These are phyloP conservation scores for Limonius californicus DNA, from an alignment of 1,140 invertebrate species.

Conservation along the genomic window DNA sequence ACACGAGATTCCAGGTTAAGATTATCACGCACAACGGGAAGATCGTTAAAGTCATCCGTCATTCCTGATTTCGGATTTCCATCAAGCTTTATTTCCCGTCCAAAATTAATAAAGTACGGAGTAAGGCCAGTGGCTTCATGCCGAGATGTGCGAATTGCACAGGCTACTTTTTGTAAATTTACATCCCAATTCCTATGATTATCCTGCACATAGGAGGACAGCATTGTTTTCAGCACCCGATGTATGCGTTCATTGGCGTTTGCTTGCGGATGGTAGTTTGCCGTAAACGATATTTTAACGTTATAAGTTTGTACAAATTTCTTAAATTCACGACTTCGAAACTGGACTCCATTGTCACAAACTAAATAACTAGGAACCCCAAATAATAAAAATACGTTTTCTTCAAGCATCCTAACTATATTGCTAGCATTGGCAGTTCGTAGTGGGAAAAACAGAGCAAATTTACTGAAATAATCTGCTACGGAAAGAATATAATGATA, in stretches of 20 bases:
- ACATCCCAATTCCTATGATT: constrained; percentile 2
- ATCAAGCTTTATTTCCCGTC: neutral
- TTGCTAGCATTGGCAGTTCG: no score
- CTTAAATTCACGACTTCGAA: no score
- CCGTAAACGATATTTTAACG: neutral
- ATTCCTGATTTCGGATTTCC: neutral
- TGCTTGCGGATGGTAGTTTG: neutral
- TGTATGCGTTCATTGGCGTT: neutral
- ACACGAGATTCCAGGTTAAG: neutral
- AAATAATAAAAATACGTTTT: no score
- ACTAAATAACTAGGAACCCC: no score
- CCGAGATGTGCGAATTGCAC: neutral
- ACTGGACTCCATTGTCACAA: no score
- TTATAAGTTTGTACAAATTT: no score
- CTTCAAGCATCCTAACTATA: no score
- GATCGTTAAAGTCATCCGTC: neutral
- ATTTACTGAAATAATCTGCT: no score
- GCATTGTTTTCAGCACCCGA: neutral
- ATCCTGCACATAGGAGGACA: neutral
- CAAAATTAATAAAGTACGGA: constrained; percentile 3
- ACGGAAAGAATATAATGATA: no score
- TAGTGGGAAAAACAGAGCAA: no score
- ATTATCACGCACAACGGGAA: no score
- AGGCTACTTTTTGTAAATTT: neutral
- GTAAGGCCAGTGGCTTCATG: neutral